These are phyloP conservation scores for Epinotia ramella DNA, from an alignment of 2,888 invertebrate species.

Conservation along the genomic window DNA sequence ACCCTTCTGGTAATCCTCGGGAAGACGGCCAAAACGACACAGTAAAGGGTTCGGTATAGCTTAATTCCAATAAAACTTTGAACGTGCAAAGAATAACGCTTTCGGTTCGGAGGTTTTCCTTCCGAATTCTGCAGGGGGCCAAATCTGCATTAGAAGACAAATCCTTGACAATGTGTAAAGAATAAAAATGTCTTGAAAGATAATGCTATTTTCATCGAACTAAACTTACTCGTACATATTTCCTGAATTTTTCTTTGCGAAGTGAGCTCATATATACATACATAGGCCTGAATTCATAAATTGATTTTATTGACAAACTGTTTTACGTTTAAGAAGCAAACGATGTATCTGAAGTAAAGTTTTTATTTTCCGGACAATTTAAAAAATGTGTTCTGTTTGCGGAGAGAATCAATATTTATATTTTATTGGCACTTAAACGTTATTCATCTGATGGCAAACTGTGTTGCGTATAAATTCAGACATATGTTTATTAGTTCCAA, in stretches of 20 bases:
- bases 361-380: too few species aligned
- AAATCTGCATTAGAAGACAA: conserved; percentile 41
- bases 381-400: too few species aligned
- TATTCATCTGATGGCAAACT: neutral
- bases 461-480: too few species aligned
- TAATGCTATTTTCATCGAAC: neutral
- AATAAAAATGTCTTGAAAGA: conserved; percentile 30
- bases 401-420: too few species aligned
- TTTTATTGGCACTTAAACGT: neutral
- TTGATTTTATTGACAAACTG: neutral
- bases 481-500: too few species aligned
- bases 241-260: neutral
- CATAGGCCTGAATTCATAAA: neutral
- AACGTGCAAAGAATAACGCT: conserved; percentile 75
- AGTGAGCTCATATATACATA: neutral
- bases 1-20: conserved; percentile 70
- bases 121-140: conserved; percentile 27
- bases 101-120: conserved; percentile 45
- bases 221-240: conserved; percentile 2
- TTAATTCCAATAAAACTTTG: conserved; percentile 81
- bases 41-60: conserved; percentile 76
- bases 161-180: conserved; percentile 38
- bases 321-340: too few species aligned
- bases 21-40: conserved; percentile 72
- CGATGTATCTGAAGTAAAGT: too few species aligned